phyloP scores from a whole-genome alignment of 2,113 vertebrate species.

The Dipodomys ordii region DNA sequence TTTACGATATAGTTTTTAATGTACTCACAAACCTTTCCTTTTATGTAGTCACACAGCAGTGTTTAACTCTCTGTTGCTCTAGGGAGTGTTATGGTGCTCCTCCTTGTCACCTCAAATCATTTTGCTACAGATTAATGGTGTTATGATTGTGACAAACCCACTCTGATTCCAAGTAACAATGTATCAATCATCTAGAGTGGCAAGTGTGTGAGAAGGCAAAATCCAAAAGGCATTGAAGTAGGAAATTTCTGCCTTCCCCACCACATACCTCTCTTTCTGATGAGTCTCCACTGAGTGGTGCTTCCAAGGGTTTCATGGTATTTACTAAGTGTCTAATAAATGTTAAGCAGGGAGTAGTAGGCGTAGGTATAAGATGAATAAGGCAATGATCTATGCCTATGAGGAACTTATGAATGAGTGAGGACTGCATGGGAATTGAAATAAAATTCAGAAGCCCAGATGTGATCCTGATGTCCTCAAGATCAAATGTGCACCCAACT shows the following conservation, averaged over 20 bases:
- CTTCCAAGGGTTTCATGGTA: background rate
- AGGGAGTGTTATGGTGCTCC: background rate
- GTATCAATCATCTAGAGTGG: background rate
- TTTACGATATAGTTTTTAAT: background rate
- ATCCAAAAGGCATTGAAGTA: background rate
- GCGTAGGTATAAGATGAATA: background rate
- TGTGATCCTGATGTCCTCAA: background rate
- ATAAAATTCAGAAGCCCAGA: conserved; percentile 31
- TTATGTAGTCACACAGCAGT: background rate
- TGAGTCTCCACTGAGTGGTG: background rate
- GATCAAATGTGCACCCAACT: background rate
- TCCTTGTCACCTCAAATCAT: background rate
- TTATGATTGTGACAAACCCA: background rate
- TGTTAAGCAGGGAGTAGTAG: background rate
- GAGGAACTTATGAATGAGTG: background rate
- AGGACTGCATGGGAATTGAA: background rate
- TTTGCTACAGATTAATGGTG: background rate
- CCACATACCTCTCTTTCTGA: background rate
- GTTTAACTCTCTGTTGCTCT: background rate
- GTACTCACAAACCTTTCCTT: background rate
- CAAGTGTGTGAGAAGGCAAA: background rate
- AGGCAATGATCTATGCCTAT: background rate
- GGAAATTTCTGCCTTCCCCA: background rate
- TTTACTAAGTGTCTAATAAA: background rate
- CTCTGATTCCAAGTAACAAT: background rate